A percentile compares a stretch with the other conserved stretches of the same genome.
Conservation (phyloP, 2,888 invertebrate genomes). For the Trissolcus brochymenae region DNA sequence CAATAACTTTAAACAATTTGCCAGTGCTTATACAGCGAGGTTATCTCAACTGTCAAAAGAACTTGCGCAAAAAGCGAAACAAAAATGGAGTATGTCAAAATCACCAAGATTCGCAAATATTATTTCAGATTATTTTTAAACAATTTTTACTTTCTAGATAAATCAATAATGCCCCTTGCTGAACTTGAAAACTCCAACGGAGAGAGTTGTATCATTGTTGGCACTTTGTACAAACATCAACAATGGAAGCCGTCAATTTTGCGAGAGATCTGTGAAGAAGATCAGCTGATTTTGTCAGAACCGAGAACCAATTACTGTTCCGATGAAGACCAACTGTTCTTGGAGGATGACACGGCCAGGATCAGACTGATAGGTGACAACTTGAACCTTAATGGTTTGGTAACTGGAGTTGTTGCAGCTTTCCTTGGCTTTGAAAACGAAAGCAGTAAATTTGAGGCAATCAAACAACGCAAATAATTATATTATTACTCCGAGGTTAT, state of each 20-base stretch:
- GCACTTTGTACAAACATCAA: conserved; percentile 95
- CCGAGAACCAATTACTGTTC: conserved; percentile 84
- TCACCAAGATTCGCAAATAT: too few species aligned
- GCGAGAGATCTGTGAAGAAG: conserved; percentile 93
- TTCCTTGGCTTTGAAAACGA: conserved; percentile 79
- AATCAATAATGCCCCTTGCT: conserved; percentile 79
- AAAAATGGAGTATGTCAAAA: conserved; percentile 87
- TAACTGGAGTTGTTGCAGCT: conserved; percentile 93
- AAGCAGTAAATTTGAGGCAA: conserved; percentile 69
- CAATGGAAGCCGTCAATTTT: conserved; percentile 94
- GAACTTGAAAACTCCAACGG: conserved; percentile 86
- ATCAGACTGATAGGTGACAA: conserved; percentile 85
- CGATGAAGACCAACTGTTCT: conserved; percentile 87
- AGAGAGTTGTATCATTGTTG: conserved; percentile 86
- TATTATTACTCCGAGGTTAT: too few species aligned
- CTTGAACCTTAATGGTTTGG: conserved; percentile 80
- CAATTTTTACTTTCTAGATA: too few species aligned
- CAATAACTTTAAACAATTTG: conserved; percentile 83
- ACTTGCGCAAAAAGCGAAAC: conserved; percentile 75
- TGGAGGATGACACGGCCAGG: conserved; percentile 95
- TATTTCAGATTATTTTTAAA: too few species aligned
- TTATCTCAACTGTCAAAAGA: conserved; percentile 83
- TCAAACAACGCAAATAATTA: not conserved
- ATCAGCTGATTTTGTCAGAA: conserved; percentile 88
- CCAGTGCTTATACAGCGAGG: conserved; percentile 89